These are phyloP conservation scores for Epicauta chinensis DNA, from an alignment of 1,140 invertebrate species.

Conservation along the genomic window DNA sequence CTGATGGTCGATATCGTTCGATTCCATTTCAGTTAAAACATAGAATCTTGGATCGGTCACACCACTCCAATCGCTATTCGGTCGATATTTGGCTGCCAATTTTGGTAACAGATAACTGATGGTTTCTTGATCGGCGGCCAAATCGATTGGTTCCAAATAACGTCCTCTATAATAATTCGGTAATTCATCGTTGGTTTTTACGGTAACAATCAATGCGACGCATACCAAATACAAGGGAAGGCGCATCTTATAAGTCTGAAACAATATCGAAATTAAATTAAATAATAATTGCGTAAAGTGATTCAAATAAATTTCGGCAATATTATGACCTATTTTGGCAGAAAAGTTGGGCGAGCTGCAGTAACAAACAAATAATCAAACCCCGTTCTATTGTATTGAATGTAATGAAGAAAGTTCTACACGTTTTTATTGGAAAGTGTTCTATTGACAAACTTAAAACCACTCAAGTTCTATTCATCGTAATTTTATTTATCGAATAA, in stretches of 20 bases:
- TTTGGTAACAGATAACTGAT: slow-evolving; percentile 39
- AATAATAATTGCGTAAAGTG: too few relatives aligned
- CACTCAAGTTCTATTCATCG: too few relatives aligned
- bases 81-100: slow-evolving; percentile 40
- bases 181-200: slow-evolving; percentile 28
- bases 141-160: slow-evolving; percentile 29
- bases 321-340: too few relatives aligned
- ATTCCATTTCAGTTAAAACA: slow-evolving; percentile 35
- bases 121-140: slow-evolving; percentile 37
- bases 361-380: too few relatives aligned
- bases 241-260: slow-evolving; percentile 35
- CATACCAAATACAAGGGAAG: slow-evolving; percentile 33
- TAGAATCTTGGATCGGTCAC: slow-evolving; percentile 34
- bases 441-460: too few relatives aligned
- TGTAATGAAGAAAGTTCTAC: too few relatives aligned
- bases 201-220: slow-evolving; percentile 32
- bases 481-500: too few relatives aligned
- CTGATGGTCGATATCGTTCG: slow-evolving; percentile 23
- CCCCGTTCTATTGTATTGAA: too few relatives aligned
- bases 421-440: too few relatives aligned
- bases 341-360: too few relatives aligned
- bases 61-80: slow-evolving; percentile 30
- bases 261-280: too few relatives aligned
- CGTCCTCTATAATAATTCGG: slow-evolving; percentile 16
- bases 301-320: too few relatives aligned